These are phyloP conservation scores for Aythya fuligula DNA, from an alignment of 2,797 vertebrate genomes.

Conservation along the genomic window DNA sequence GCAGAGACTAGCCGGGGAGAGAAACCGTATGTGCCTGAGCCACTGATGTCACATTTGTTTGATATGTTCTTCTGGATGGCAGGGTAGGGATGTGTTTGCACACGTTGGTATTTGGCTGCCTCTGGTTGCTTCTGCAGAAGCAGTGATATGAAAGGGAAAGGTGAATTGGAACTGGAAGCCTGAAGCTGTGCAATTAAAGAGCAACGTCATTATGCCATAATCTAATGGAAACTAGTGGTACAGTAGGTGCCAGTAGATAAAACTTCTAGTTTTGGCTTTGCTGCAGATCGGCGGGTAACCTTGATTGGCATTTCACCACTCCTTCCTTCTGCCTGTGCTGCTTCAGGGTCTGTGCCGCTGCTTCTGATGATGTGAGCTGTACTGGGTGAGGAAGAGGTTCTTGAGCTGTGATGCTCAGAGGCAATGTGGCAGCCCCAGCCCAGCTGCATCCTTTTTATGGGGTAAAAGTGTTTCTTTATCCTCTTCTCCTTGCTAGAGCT, in stretches of 20 bases:
- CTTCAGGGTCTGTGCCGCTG: background rate
- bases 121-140: background rate
- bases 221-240: background rate
- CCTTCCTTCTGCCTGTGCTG: background rate
- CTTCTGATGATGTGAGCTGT: background rate
- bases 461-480: background rate
- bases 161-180: background rate
- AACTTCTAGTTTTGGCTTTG: background rate
- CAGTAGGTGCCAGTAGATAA: background rate
- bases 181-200: background rate
- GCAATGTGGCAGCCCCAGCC: background rate
- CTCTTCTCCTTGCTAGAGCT: accelerated
- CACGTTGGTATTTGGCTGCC: background rate
- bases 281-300: background rate
- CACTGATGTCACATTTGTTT: background rate
- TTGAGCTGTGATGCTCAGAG: accelerated
- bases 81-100: background rate
- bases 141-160: background rate
- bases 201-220: background rate
- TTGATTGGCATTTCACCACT: accelerated
- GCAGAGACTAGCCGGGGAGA: background rate
- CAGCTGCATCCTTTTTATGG: background rate
- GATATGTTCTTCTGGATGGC: background rate
- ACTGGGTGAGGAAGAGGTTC: background rate
- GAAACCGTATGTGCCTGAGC: background rate